phyloP scores from a whole-genome alignment of 2,797 vertebrate genomes.

The Propithecus perrieri region DNA sequence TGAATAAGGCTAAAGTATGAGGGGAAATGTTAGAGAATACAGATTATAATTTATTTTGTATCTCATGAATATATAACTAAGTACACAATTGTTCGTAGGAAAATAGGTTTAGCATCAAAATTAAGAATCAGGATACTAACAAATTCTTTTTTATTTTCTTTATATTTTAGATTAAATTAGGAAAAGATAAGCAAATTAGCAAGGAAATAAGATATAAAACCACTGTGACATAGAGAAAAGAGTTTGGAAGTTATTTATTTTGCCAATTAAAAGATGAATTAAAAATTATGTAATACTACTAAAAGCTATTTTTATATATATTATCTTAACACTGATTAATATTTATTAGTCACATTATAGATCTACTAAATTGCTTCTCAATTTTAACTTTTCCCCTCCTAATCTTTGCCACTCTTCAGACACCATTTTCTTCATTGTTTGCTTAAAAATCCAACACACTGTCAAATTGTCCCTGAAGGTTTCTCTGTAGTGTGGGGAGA shows the following conservation, averaged over 20 bases:
- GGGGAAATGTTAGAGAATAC: not conserved
- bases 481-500: not conserved
- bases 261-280: not conserved
- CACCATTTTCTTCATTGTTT: not conserved
- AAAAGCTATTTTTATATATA: not conserved
- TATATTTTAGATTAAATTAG: conserved; percentile 6
- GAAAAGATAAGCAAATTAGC: not conserved
- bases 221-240: not conserved
- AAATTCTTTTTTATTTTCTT: not conserved
- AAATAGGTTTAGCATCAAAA: not conserved
- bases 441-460: conserved; percentile 4
- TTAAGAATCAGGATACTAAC: not conserved
- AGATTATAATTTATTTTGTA: not conserved
- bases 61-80: not conserved
- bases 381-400: not conserved
- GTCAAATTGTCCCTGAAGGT: not conserved
- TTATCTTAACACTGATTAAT: not conserved
- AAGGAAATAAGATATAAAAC: not conserved
- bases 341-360: not conserved
- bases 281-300: not conserved
- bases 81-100: not conserved
- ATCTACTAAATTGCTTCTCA: not conserved
- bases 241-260: not conserved
- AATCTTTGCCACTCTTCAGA: not conserved
- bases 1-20: not conserved